Evolutionary conservation across 35 echinoderm and acorn worm species (phyloP).

Genomic region (Hemicentrotus pulcherrimus): DNA sequence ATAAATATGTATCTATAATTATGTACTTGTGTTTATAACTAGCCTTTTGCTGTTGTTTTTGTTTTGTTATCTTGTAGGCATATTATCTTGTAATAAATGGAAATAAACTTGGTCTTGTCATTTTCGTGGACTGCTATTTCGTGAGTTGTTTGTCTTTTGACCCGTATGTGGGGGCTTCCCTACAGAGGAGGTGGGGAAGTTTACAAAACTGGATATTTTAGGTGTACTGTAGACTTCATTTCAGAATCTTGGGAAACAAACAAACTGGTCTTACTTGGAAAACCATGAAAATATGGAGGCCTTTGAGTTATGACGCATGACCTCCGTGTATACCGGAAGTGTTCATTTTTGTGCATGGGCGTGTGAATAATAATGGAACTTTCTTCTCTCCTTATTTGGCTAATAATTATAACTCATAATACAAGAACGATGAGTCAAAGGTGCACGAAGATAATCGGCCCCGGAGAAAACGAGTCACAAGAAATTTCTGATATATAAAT

Average conservation of each 20-base stretch:
- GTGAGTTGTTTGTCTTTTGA: no score
- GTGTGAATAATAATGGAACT: neutral
- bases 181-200: neutral
- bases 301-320: neutral
- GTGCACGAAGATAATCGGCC: neutral
- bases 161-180: no score
- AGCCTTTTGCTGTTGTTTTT: no score
- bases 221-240: neutral
- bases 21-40: no score
- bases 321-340: neutral
- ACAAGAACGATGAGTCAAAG: neutral
- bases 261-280: neutral
- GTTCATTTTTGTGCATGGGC: neutral
- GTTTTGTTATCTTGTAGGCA: no score
- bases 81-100: no score
- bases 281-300: neutral
- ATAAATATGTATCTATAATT: no score
- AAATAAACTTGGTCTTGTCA: no score
- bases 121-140: no score
- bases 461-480: neutral
- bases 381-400: neutral
- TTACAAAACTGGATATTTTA: neutral
- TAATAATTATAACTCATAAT: neutral
- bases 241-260: neutral
- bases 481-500: neutral